Base-by-base conservation (phyloP, 2,888 invertebrate genomes). In the Lasioglossum villosulum region DNA sequence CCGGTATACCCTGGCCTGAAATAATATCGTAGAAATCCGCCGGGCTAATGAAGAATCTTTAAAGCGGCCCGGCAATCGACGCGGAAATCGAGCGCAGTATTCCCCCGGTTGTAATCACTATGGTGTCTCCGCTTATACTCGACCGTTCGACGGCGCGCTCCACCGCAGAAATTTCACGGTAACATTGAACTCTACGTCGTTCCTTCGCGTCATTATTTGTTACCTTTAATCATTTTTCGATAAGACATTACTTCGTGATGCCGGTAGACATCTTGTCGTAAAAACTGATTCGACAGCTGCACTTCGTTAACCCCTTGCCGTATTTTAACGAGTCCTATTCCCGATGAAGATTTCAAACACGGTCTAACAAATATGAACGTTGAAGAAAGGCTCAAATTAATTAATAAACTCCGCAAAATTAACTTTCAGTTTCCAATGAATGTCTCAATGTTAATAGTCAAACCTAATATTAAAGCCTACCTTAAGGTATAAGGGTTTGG, bases 11-110 rank as follows among this genome's bases (percentile, higher is more conserved):
- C 66, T 77, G 14, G 71, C 3, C 23, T 74, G 16, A 77, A 74
- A 77, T 77, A 84, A 84, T 80, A 84, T 84, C 73, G 30, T 52
- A 14, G 80, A 76, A 80, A 77, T 63, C 71, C 52, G 27, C 45
- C 68, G 10, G n/a, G 78, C 42, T 78, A 66, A 78, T 78, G 74
- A 82, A 78, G 42, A 63, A 66, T 78, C 71, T 34, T 66, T 23
- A 27, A 30, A 27, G 16, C 23, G n/a, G 45, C 19, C 6, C 27
- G 30, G 30, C 39, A 56, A 45, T 37, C 48, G 45, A 48, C 45
- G 45, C 78, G 59, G 48, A 79, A 74, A 34, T 19, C 72, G 27
- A 30, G 63, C 30, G 63, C 63, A 30, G 16, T 30, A 27, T 63
- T 16, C 59, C 71, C 27, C 45, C 30, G 30, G 71, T 68, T 68